Base-by-base conservation (phyloP, 2,888 invertebrate species). In the Drosophila birchii region DNA sequence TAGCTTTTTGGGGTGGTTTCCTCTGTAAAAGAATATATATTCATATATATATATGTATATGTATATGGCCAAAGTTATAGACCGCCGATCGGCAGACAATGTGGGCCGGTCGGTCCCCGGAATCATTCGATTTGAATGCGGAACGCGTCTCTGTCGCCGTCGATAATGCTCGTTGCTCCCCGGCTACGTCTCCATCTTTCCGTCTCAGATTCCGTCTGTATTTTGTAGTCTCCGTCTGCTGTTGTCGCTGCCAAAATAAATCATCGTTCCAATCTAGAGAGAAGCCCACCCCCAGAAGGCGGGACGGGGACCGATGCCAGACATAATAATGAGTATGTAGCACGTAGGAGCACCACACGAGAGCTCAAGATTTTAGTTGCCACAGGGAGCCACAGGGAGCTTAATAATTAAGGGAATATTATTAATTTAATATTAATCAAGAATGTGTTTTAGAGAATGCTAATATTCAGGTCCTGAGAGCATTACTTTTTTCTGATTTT, bases 71-170 rank as follows among this genome's bases (percentile, higher is more conserved):
- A 39, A 56, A 32, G 39, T 29, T 56, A 36, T 53, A 55, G 69
- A 68, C 53, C 75, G 45, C 51, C 71, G 76, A 81, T 84, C 88
- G 79, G 71, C 88, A 79, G 86, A 72, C 82, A 80, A 77, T 81
- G 78, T 88, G 80, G 85, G 78, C 61, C 64, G 64, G 51, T 47
- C 57, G 66, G 51, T 43, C 57, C 49, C 64, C 51, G 36, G 75
- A 49, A 75, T 85, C 88, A 80, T 77, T 78, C 75, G 79, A 84
- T 88, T 84, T 80, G 78, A 83, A 84, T 84, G 84, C 88, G 88
- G 84, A 85, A 88, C 84, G 84, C 88, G 78, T 88, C 67, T 62
- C 63, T 56, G 67, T 44, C 49, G 36, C 51, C 51, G 51, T 53
- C 51, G 51, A 53, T 53, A 53, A 36, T 53, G 36, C 51, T 12